These are phyloP conservation scores for Oegoconia quadripuncta DNA, from an alignment of 2,888 invertebrate genomes.

Conservation along the genomic window DNA sequence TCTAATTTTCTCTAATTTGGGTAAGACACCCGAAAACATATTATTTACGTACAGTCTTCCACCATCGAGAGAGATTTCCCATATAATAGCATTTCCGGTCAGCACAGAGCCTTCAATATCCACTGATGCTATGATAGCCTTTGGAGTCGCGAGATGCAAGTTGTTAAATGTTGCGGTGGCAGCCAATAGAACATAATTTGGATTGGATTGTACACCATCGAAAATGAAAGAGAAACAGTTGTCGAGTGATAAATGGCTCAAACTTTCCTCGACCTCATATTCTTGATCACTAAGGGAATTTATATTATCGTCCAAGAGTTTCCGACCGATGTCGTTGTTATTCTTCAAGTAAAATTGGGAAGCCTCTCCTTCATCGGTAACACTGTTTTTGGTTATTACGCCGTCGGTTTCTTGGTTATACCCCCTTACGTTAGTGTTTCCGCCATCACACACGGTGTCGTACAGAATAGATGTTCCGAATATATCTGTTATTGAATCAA, in stretches of 20 bases:
- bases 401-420: neutral
- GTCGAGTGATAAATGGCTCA: neutral
- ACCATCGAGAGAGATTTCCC: constrained; percentile 21
- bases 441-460: constrained; percentile 20
- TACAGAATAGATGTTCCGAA: constrained; percentile 18
- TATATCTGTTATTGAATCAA: constrained; percentile 25
- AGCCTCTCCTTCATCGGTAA: constrained; percentile 1
- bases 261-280: neutral
- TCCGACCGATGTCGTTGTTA: neutral
- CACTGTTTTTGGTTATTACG: neutral
- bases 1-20: constrained; percentile 10
- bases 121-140: constrained; percentile 22
- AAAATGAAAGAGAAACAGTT: constrained; percentile 19
- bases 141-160: constrained; percentile 13
- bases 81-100: constrained; percentile 19
- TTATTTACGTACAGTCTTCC: constrained; percentile 21
- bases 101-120: constrained; percentile 13
- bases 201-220: constrained; percentile 7
- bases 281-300: neutral
- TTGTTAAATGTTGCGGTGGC: constrained; percentile 16
- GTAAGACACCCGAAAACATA: constrained; percentile 20
- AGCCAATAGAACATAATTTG: constrained; percentile 15
- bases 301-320: neutral
- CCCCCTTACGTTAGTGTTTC: constrained; percentile 2
- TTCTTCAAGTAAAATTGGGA: neutral